Evolutionary conservation across 1,140 invertebrate species (phyloP), one percentile per base, ranked within the genome.

Genomic region (Planococcus citri): DNA sequence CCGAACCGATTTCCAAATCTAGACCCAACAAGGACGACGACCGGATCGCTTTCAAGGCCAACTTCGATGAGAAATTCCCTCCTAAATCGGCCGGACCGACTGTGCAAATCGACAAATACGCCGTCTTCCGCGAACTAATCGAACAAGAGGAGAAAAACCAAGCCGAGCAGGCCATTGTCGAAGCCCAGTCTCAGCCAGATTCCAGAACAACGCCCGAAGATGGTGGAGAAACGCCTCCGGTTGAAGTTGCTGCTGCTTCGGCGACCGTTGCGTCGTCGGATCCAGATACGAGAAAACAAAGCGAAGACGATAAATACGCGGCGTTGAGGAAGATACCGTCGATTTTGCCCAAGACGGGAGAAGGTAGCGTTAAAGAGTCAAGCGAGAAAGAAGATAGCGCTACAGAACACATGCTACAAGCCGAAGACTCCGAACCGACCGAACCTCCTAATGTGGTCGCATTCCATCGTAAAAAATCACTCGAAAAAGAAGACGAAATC

Each of bases 71-170:
- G 1, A 86, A 86, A 75, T 87, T 87, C 74, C 82, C 82, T 69
- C 82, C 85, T 73, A 83, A 83, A 79, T 81, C 51, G 72, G 71
- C 51, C 70, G 69, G 80, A 20, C 73, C 78, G 3, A 77, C 75
- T 51, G 75, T 80, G 37, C 79, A 80, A 6, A 83, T 84, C 72
- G 90, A 92, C 75, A 85, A 89, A 72, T 93, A 93, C 76, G 90
- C 90, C 0, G 91, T 89, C 0, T 92, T 93, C 75, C 80, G 91
- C 71, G 91, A 93, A 80, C 82, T 92, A 69, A 81, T 90, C 21
- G 86, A 88, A 71, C 80, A 87, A 76, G 88, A 90, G 75, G 78
- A 80, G 58, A 79, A 75, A 75, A 78, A 70, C 78, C 80, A 27
- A 76, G 77, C 74, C 9, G 76, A 78, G 67, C 72, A 72, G 12